phyloP scores from a whole-genome alignment of 2,113 vertebrate species.

The Cochlearius cochlearius region DNA sequence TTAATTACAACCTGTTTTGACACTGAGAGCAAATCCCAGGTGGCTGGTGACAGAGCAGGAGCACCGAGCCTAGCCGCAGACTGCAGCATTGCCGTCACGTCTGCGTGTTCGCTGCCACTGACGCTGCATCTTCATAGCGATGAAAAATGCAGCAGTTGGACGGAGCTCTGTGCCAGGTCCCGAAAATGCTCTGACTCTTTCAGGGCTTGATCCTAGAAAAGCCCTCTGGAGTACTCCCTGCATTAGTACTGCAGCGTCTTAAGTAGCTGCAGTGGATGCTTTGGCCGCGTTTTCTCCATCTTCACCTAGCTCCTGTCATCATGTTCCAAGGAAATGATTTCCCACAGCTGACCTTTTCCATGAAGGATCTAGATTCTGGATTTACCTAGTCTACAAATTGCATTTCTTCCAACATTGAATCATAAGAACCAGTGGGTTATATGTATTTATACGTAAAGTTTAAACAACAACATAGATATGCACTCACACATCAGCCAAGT shows the following conservation, averaged over 20 bases:
- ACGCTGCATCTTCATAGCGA: fast-evolving
- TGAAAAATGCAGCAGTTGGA: neutral
- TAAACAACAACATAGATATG: neutral
- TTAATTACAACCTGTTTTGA: slow-evolving; percentile 11
- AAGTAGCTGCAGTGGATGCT: neutral
- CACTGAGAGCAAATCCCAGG: neutral
- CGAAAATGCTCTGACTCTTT: neutral
- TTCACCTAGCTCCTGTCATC: neutral
- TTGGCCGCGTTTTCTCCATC: neutral
- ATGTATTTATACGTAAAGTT: neutral
- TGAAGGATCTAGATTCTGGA: neutral
- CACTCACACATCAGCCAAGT: neutral
- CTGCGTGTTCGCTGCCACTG: fast-evolving
- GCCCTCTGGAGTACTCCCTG: neutral
- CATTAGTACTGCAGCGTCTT: neutral
- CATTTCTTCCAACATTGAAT: neutral
- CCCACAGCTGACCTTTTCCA: neutral
- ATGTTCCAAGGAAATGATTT: neutral
- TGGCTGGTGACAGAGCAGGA: neutral
- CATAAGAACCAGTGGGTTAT: neutral
- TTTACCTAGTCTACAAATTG: neutral
- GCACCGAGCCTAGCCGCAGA: fast-evolving
- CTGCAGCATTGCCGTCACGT: fast-evolving
- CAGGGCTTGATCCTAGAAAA: neutral
- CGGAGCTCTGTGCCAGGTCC: neutral